Base-by-base conservation (phyloP, 2,888 invertebrate genomes). In the Smittia sp. region DNA sequence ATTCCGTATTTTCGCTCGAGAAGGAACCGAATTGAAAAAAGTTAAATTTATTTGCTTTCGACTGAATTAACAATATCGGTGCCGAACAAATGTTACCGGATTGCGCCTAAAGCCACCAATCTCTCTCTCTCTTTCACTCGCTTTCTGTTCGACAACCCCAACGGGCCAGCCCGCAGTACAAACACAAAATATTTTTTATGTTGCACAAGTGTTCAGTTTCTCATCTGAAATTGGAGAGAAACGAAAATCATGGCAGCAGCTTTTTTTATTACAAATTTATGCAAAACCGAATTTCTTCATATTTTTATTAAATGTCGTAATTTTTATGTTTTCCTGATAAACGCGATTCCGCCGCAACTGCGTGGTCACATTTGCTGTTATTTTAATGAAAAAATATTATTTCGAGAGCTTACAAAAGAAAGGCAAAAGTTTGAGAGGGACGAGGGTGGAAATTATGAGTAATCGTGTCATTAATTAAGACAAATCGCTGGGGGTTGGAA, bases 241-340 rank as follows among this genome's bases (percentile, higher is more conserved):
- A 18, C 18, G 9, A 58, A 58, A 58, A 58, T 18, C 15, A 18
- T 58, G 20, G 58, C n/a, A 20, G 18, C 18, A 58, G 15, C 9
- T 20, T 58, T 20, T 20, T 69, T 69, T 69, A 69, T 69, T 69
- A 54, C 32, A 69, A 69, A 69, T 69, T 69, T 69, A 69, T 69
- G 69, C 69, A 69, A 69, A 69, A 54, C 27, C 69, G 13, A 67
- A 46, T 46, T 41, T 54, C 52, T 67, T 41, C 20, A 39, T 32
- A 41, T 39, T 67, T 69, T 69, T 69, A 69, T 69, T 69, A 69
- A 69, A 69, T 54, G 69, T 69, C 69, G 69, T 69, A 69, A 69
- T 52, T 69, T 69, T 69, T 69, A 69, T 69, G 54, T 54, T 25
- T 69, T 54, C 52, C 52, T 69, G 69, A 69, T 69, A 69, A 69